Percentiles rank a stretch among this genome's conserved stretches.
These are phyloP conservation scores for Saccopteryx leptura DNA, from an alignment of 2,113 vertebrate genomes.

Conservation along the genomic window DNA sequence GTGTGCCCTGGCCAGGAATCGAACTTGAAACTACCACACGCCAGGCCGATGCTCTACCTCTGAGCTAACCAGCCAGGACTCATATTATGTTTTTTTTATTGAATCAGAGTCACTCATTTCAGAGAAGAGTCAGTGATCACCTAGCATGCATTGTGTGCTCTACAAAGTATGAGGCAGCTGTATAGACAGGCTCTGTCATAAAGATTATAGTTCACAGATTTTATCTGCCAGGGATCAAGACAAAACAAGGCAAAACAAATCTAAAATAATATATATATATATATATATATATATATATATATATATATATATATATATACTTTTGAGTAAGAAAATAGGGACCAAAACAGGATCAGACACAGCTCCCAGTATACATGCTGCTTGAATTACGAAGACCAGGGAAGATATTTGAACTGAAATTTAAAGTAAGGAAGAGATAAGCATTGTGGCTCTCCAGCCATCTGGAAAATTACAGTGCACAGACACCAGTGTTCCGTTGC, in stretches of 20 bases:
- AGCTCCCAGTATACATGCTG: neutral
- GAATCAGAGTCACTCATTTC: neutral
- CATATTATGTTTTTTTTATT: neutral
- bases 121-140: neutral
- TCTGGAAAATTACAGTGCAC: accelerated
- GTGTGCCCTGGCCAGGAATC: too few relatives aligned
- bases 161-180: neutral
- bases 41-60: too few relatives aligned
- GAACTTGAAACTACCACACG: too few relatives aligned
- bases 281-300: neutral
- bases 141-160: neutral
- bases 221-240: neutral
- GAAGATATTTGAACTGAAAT: neutral
- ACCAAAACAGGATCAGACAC: neutral
- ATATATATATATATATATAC: neutral
- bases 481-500: too few relatives aligned
- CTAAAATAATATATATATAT: neutral
- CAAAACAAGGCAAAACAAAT: neutral
- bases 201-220: neutral
- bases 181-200: neutral
- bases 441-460: neutral
- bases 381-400: neutral
- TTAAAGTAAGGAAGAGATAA: neutral
- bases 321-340: neutral
- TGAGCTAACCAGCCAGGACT: too few relatives aligned